Percentiles rank a stretch among this genome's conserved stretches.
Conservation (phyloP, 2,113 vertebrate genomes). For the Sturnira hondurensis region DNA sequence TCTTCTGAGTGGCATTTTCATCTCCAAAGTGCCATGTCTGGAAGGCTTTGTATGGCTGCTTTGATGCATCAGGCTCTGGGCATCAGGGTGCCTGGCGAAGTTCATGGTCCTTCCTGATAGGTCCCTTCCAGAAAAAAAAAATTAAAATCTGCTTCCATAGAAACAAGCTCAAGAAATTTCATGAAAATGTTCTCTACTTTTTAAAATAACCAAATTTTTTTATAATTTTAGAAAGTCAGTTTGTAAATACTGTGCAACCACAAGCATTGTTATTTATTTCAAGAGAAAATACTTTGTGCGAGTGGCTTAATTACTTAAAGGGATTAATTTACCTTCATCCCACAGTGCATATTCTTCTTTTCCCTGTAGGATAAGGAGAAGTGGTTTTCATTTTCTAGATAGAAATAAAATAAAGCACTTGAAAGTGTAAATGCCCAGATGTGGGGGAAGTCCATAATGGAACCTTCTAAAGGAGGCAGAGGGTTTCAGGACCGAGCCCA, state of each 20-base stretch:
- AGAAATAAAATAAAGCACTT: background rate
- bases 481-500: background rate
- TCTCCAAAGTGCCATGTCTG: background rate
- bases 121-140: background rate
- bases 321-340: constrained; percentile 42
- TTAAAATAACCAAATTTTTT: background rate
- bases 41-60: background rate
- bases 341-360: background rate
- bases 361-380: background rate
- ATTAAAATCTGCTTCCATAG: background rate
- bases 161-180: background rate
- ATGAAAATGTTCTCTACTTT: background rate
- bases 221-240: background rate
- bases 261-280: background rate
- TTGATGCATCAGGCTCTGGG: background rate
- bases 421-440: background rate
- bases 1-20: constrained; percentile 29
- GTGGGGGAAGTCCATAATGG: background rate
- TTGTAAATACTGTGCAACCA: background rate
- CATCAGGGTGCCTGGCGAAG: background rate
- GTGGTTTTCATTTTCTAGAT: background rate
- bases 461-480: background rate
- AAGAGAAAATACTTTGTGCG: constrained; percentile 28
- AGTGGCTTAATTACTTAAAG: constrained; percentile 46
- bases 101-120: background rate